Percentiles rank a stretch among this genome's conserved stretches.
Conservation (phyloP, 2,888 invertebrate species). For the Neuroscelio doddi region DNA sequence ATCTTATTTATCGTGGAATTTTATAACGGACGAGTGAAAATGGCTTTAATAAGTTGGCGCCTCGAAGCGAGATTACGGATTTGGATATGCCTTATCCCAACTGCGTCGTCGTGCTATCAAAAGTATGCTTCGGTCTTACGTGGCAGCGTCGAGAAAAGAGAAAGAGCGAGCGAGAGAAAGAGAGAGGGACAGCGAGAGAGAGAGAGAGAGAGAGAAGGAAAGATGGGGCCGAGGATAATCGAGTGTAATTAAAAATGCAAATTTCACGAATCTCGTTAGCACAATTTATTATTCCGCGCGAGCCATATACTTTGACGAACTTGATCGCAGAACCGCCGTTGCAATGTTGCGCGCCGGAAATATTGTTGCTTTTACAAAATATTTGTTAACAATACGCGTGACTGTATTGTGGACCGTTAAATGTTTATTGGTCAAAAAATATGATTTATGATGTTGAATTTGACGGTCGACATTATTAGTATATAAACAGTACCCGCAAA, state of each 20-base stretch:
- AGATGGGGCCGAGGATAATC: constrained; percentile 23
- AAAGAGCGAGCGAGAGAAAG: too few species aligned
- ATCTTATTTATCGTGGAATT: constrained; percentile 63
- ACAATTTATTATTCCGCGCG: constrained; percentile 16
- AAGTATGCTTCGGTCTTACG: too few species aligned
- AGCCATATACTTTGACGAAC: not conserved
- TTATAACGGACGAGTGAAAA: constrained; percentile 55
- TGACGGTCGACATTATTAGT: constrained; percentile 56
- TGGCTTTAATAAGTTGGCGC: constrained; percentile 56
- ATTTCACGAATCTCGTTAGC: constrained; percentile 22
- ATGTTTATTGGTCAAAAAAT: too few species aligned
- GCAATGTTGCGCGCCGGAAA: too few species aligned
- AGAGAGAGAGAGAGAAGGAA: constrained; percentile 1
- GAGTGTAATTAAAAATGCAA: constrained; percentile 25
- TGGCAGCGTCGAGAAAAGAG: too few species aligned
- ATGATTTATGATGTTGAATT: too few species aligned
- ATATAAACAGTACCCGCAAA: constrained; percentile 56
- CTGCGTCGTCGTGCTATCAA: not conserved
- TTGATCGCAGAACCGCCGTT: too few species aligned
- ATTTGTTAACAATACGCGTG: too few species aligned
- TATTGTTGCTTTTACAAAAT: too few species aligned
- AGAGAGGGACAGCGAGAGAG: too few species aligned
- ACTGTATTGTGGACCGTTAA: too few species aligned
- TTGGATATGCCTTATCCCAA: constrained; percentile 10
- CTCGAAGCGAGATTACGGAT: constrained; percentile 6